Evolutionary conservation across 2,113 vertebrate genomes (phyloP), one percentile per base, ranked within the genome.

Genomic region (Grammomys surdaster): DNA sequence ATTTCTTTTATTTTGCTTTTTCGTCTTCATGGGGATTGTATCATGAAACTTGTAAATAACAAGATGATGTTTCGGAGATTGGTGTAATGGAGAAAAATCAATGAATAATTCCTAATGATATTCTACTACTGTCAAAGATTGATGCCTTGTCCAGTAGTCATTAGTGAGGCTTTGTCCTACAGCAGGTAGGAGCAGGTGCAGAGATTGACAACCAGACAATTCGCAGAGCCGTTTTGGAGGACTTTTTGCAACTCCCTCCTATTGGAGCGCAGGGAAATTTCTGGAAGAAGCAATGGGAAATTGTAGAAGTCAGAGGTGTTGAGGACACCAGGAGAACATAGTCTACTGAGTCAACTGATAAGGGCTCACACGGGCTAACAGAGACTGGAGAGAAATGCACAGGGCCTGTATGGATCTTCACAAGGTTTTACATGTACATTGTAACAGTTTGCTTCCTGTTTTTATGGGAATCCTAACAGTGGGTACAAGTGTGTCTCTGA

Each of bases 31-130:
- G 40, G 7, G 22, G 51, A n/a, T n/a, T 93, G 43, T 28, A 70
- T 48, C 69, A 56, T 58, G 7, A 63, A 93, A 48, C 40, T 16
- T n/a, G 82, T 78, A 97, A 96, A 93, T 92, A 46, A 93, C 3
- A 93, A 89, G 26, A 75, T 67, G 65, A 19, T 48, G 46, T 48
- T 96, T 90, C 65, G n/a, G 51, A 92, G 80, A 86, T 6, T 72
- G 73, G 31, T 84, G 40, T 70, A 10, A 96, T 86, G 82, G 46
- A 58, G 51, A 58, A 81, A 80, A 81, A n/a, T 56, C 33, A 56
- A 24, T n/a, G 33, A 81, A 58, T 56, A 5, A n/a, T n/a, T 43
- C 22, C 7, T 43, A 60, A 60, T 43, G 19, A 4, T 63, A 60
- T 5, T 84, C 22, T 43, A n/a, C n/a, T 43, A 63, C 12, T 16